A percentile compares a stretch with the other conserved stretches of the same genome.
These are phyloP conservation scores for Mirza zaza DNA, from an alignment of 2,113 vertebrate genomes.

Conservation along the genomic window DNA sequence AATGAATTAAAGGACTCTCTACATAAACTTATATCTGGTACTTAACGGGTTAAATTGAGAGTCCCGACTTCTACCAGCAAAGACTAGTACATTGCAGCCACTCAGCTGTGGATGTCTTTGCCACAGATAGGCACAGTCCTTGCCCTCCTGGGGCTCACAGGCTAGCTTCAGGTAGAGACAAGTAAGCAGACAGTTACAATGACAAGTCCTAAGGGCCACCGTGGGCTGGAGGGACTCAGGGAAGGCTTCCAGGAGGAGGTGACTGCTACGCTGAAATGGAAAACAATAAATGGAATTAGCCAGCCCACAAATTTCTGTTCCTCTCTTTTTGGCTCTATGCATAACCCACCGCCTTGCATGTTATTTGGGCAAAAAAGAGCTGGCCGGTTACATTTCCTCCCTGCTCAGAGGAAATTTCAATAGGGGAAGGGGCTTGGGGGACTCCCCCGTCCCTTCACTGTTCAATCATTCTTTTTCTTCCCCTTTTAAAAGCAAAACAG, in stretches of 20 bases:
- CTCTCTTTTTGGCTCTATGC: neutral
- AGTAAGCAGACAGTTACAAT: neutral
- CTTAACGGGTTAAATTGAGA: neutral
- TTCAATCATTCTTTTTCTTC: neutral
- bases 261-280: neutral
- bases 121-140: neutral
- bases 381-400: neutral
- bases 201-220: neutral
- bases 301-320: neutral
- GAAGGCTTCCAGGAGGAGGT: neutral
- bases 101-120: neutral
- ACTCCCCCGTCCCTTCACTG: neutral
- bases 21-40: neutral
- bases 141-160: neutral
- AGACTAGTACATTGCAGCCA: neutral
- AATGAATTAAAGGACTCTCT: neutral
- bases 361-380: neutral
- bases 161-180: neutral
- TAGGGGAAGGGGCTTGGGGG: rapidly evolving
- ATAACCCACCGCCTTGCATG: neutral
- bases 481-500: neutral
- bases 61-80: neutral
- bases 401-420: neutral
- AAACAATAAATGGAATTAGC: neutral
- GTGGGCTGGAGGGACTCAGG: neutral